A percentile compares a stretch with the other conserved stretches of the same genome.
Conservation (phyloP, 2,113 vertebrate genomes). For the Scopus umbretta region DNA sequence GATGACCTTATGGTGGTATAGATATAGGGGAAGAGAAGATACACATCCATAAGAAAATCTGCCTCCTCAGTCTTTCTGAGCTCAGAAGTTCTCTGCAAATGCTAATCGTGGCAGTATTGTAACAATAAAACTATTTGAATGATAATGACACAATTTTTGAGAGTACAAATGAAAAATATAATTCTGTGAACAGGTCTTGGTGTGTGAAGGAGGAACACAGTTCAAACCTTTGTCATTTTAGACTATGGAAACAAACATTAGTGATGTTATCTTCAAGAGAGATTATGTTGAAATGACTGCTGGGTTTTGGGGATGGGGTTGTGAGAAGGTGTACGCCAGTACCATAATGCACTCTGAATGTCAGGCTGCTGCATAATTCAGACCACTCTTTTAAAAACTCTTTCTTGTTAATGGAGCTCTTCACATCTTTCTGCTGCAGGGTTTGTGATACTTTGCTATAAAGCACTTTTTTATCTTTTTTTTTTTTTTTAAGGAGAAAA, state of each 20-base stretch:
- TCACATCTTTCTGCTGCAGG: background rate
- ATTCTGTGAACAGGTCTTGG: background rate
- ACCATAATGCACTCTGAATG: background rate
- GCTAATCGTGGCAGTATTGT: background rate
- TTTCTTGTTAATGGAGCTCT: background rate
- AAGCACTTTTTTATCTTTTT: background rate
- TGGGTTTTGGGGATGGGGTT: background rate
- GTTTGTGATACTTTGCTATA: slow-evolving; percentile 8
- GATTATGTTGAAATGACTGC: background rate
- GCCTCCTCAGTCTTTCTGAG: background rate
- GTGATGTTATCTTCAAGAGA: background rate
- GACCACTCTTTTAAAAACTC: background rate
- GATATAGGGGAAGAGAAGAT: background rate
- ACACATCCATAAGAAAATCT: background rate
- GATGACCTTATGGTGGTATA: background rate
- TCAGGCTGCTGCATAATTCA: background rate
- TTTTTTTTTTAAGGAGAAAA: background rate
- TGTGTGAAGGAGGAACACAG: background rate
- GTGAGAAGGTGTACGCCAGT: background rate
- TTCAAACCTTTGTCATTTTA: background rate
- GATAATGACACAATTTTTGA: background rate
- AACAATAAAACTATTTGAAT: background rate
- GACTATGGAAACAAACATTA: background rate
- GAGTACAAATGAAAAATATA: background rate
- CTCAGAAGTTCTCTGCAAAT: background rate